Evolutionary conservation across 1,140 invertebrate species (phyloP), one percentile per base, ranked within the genome.

Genomic region (Zophobas morio): DNA sequence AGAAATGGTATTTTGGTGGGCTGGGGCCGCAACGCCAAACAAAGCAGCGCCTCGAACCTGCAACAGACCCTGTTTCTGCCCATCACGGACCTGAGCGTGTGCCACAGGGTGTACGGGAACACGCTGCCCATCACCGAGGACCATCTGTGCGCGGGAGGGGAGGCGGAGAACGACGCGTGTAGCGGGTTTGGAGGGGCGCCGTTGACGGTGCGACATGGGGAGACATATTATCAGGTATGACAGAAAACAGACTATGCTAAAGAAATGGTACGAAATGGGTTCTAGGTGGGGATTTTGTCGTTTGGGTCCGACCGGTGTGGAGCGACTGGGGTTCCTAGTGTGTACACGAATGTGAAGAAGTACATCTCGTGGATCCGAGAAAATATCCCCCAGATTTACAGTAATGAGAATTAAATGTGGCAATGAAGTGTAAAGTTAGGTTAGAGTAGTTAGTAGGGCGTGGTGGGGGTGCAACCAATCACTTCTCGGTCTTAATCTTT

Each of bases 271-370:
- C 1, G 3, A 54, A 54, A 20, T 20, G 78, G 76, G 80, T 88
- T 88, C 78, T 84, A 93, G 91, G 87, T 92, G 60, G 92, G 92
- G n/a, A 92, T 93, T 39, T 88, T 93, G 71, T 93, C 92, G 0
- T 93, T 93, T 81, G 92, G 92, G 1, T 92, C 92, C 0, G 91
- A 93, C 79, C 92, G 92, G 83, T 93, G 92, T 82, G 92, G 92
- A 34, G 90, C 88, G 4, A 86, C 89, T 40, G 91, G 91, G 0
- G 88, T 93, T 0, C 92, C 92, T 32, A 93, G 91, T 79, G 92
- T 93, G 0, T 93, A 93, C 81, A 92, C 91, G 0, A 91, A 90
- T 66, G 87, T 93, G n/a, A 90, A 90, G 32, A 90, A 92, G 79
- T 93, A 93, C 77, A 84, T 89, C 47, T 87, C 88, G 33, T 93